Evolutionary conservation across 2,113 vertebrate species (phyloP), one percentile per base, ranked within the genome.

Genomic region (Oryzias celebensis): DNA sequence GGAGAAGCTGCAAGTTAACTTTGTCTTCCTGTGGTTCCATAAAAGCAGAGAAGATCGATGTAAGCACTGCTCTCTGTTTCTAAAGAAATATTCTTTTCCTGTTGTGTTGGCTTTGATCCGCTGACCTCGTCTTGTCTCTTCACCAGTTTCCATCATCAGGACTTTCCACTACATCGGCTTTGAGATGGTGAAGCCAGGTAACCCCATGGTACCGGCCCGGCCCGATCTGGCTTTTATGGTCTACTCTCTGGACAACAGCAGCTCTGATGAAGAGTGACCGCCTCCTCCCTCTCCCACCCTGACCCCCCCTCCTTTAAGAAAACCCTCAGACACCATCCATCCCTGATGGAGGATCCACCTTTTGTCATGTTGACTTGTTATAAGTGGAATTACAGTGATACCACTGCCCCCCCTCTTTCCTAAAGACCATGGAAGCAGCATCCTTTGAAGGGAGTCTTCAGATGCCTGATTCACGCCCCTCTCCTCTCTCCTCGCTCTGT

Each of bases 91-190:
- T 15, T 44, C 14, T 45, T 16, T 17, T 17, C 15, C 4, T 45
- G 44, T 45, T 16, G 44, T 16, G 44, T 14, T 7, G 44, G 44
- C 17, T 46, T 13, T n/a, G 17, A n/a, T n/a, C 15, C 20, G 31
- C 78, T 59, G 84, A 61, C 13, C 5, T 4, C 24, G 20, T 16
- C 73, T 60, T 7, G 45, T 72, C 1, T 28, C 4, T 44, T 43
- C 48, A 77, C 50, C 86, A 99, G 97, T 92, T 91, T 92, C 93
- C 14, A 93, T 99, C 84, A 93, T 95, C 86, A 98, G 92, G 93
- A 97, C 96, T 2, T 99, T 99, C 91, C 95, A 95, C 91, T 99
- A 97, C 89, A 81, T 99, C 92, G 97, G 97, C 87, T 98, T 98
- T 80, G 94, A 98, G 89, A 93, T 97, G 57, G 96, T 98, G 84